Percentiles rank a stretch among this genome's conserved stretches.
Evolutionary conservation across 2,113 vertebrate genomes (phyloP).

Genomic region (Panthera tigris): DNA sequence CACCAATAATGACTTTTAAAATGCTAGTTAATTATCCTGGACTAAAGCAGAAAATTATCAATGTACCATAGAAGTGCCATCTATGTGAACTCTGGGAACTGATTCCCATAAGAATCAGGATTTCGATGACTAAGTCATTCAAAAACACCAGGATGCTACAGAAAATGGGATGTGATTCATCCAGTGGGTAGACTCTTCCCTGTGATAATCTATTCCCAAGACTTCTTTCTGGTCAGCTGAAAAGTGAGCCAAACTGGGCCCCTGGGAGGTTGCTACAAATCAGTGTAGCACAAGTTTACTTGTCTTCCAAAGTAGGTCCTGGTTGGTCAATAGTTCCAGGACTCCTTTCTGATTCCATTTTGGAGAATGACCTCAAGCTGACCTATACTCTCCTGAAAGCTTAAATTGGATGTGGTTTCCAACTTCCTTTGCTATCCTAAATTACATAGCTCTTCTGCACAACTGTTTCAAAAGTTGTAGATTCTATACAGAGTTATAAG

Average conservation of each 20-base stretch:
- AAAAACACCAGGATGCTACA: neutral
- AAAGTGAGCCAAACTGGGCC: constrained; percentile 44
- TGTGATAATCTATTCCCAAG: neutral
- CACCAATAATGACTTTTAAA: neutral
- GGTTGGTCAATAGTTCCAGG: constrained; percentile 23
- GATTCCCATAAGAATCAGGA: neutral
- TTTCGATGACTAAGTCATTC: constrained; percentile 5
- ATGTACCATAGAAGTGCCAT: neutral
- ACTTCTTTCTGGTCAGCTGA: constrained; percentile 26
- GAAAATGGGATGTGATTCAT: constrained; percentile 48
- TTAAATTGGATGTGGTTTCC: constrained; percentile 54
- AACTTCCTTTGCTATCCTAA: neutral
- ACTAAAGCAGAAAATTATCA: neutral
- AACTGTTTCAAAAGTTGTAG: constrained; percentile 7
- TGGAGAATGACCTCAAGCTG: constrained; percentile 54
- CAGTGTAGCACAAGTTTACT: neutral
- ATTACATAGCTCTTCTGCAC: neutral
- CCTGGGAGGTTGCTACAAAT: constrained; percentile 56
- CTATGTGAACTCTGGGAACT: neutral
- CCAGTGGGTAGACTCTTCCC: neutral
- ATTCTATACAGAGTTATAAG: neutral
- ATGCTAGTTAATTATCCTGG: neutral
- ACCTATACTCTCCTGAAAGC: constrained; percentile 13
- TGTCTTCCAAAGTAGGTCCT: neutral
- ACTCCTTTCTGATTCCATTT: constrained; percentile 15